Conservation (phyloP, 2,113 vertebrate species). For the Marcusenius ussheri region DNA sequence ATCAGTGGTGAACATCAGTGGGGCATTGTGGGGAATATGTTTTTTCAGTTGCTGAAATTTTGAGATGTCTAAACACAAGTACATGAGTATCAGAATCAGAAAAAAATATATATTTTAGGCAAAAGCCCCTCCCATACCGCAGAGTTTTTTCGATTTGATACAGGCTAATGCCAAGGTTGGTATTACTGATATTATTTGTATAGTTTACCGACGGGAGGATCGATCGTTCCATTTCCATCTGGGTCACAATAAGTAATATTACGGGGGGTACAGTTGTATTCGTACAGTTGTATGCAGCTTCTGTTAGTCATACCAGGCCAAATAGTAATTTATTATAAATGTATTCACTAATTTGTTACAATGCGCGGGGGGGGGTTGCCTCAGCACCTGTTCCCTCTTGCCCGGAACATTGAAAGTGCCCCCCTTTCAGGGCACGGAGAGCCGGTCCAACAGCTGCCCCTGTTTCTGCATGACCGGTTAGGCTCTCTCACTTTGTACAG, state of each 20-base stretch:
- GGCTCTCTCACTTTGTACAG: not conserved
- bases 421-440: not conserved
- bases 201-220: not conserved
- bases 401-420: not conserved
- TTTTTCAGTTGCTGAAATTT: not conserved
- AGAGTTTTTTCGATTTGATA: not conserved
- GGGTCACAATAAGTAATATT: not conserved
- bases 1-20: not conserved
- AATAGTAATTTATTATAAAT: not conserved
- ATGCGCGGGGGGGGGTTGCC: not conserved
- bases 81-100: not conserved
- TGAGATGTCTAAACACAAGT: not conserved
- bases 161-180: not conserved
- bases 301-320: not conserved
- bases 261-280: not conserved
- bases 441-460: not conserved
- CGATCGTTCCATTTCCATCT: not conserved
- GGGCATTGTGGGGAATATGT: not conserved
- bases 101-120: not conserved
- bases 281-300: not conserved
- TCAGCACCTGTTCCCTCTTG: not conserved
- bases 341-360: not conserved
- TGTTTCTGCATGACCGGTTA: not conserved
- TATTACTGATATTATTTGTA: too few species aligned
- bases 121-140: not conserved